Conservation (phyloP, 2,888 invertebrate genomes). For the Liopterus haemorrhoidalis region DNA sequence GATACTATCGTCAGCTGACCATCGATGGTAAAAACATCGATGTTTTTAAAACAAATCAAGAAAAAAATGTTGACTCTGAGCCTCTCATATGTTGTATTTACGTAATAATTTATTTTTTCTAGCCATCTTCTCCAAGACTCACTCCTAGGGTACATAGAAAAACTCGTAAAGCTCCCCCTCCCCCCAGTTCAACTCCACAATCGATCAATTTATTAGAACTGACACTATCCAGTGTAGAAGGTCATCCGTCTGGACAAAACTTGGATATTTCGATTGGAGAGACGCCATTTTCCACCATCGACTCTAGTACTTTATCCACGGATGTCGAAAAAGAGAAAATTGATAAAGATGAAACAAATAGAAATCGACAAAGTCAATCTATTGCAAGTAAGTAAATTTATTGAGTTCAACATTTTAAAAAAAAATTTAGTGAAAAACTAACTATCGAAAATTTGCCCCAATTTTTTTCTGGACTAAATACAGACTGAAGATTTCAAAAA, state of each 20-base stretch:
- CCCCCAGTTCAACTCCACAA: conserved; percentile 46
- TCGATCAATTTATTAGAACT: no score
- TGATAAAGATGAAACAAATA: conserved; percentile 55
- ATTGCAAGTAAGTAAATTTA: conserved; percentile 14
- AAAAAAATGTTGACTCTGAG: no score
- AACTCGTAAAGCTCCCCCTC: conserved; percentile 61
- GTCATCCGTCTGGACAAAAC: neutral
- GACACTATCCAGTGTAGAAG: conserved; percentile 8
- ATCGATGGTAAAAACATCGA: no score
- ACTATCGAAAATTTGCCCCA: no score
- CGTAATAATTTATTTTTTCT: conserved; percentile 22
- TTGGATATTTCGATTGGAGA: conserved; percentile 5
- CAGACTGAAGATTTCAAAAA: no score
- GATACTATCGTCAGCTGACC: no score
- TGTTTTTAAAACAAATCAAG: no score
- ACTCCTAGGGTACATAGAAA: conserved; percentile 54
- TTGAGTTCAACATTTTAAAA: conserved; percentile 27
- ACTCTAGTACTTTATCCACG: conserved; percentile 30
- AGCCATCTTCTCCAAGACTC: conserved; percentile 42
- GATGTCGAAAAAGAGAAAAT: conserved; percentile 53
- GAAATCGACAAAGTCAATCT: conserved; percentile 47
- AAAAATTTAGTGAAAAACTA: no score
- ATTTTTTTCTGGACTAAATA: no score
- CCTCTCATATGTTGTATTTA: conserved; percentile 20
- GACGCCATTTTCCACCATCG: conserved; percentile 22